Conservation (phyloP, 1,140 invertebrate species). For the Tyrophagus putrescentiae region DNA sequence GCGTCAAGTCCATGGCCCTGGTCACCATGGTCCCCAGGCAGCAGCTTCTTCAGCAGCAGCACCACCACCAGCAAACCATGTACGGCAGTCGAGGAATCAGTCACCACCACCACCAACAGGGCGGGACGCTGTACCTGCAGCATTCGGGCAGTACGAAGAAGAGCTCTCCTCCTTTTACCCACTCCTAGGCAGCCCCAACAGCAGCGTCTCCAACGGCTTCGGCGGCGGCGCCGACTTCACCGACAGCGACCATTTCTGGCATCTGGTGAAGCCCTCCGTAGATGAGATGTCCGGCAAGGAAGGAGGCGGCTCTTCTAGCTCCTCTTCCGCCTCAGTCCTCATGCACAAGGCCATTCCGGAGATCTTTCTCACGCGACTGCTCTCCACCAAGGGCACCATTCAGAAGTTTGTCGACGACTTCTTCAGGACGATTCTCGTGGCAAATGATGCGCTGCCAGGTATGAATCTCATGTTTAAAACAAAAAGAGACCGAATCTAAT, state of each 20-base stretch:
- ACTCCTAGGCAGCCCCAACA: neutral
- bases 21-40: conserved; percentile 74
- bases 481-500: neutral
- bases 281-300: conserved; percentile 36
- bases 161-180: conserved; percentile 6
- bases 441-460: conserved; percentile 55
- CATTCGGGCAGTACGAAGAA: neutral
- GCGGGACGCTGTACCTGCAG: neutral
- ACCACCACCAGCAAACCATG: neutral
- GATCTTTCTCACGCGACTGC: conserved; percentile 75
- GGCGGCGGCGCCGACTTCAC: neutral
- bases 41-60: neutral
- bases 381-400: conserved; percentile 87
- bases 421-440: conserved; percentile 69
- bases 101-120: neutral
- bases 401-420: conserved; percentile 95
- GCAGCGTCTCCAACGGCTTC: conserved; percentile 26
- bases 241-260: conserved; percentile 45
- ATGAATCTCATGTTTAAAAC: neutral
- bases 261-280: conserved; percentile 66
- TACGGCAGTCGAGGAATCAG: no score
- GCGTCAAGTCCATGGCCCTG: conserved; percentile 76
- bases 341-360: conserved; percentile 55
- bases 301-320: conserved; percentile 44
- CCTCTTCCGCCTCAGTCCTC: conserved; percentile 23